phyloP scores from a whole-genome alignment of 2,888 invertebrate species.

The Podotricha telesiphe region DNA sequence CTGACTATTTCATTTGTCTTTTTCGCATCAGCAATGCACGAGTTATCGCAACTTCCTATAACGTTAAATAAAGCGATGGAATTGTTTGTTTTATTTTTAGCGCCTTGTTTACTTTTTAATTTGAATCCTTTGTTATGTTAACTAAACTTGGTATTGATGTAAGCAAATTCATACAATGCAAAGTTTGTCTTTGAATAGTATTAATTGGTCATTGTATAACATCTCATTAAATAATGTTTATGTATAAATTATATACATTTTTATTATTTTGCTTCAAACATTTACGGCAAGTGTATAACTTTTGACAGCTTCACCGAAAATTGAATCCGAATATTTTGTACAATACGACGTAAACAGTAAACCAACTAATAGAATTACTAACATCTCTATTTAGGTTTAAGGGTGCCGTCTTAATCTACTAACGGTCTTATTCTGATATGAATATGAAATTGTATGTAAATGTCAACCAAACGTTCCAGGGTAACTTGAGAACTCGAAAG shows the following conservation, averaged over 20 bases:
- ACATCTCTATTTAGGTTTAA: conserved; percentile 43
- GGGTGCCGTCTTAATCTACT: conserved; percentile 52
- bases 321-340: background rate
- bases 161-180: conserved; percentile 31
- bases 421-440: conserved; percentile 74
- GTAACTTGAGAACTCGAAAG: conserved; percentile 72
- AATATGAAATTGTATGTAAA: conserved; percentile 80
- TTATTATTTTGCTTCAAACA: no score
- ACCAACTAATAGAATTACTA: conserved; percentile 6
- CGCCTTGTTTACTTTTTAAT: conserved; percentile 53
- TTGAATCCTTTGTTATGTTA: conserved; percentile 45
- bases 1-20: conserved; percentile 61
- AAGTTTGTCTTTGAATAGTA: conserved; percentile 5
- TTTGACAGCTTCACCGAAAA: background rate
- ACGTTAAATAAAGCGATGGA: conserved; percentile 54
- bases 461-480: conserved; percentile 70
- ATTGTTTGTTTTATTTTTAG: conserved; percentile 46
- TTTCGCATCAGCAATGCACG: conserved; percentile 66
- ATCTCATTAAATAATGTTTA: background rate
- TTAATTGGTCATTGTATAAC: background rate
- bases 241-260: no score
- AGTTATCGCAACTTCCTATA: conserved; percentile 63
- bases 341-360: background rate
- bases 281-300: background rate
- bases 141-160: conserved; percentile 40